These are phyloP conservation scores for Agelas oroides DNA, from an alignment of 37 sponge, comb jelly and placozoan genomes.

Conservation along the genomic window DNA sequence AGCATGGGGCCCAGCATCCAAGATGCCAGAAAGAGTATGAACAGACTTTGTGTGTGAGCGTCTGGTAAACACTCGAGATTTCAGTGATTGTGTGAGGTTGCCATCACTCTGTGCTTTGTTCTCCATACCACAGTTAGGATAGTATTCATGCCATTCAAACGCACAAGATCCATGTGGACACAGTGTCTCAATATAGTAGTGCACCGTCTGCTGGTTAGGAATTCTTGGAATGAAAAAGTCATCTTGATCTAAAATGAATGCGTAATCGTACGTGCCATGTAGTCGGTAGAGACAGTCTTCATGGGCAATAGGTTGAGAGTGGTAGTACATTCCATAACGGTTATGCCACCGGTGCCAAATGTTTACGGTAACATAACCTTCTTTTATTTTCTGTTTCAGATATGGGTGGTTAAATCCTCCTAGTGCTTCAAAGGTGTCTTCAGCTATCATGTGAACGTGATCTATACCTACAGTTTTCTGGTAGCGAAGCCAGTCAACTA, in stretches of 20 bases:
- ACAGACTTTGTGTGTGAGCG: background rate
- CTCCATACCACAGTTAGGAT: constrained; percentile 16
- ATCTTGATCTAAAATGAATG: constrained; percentile 6
- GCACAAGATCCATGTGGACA: constrained; percentile 17
- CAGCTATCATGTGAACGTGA: constrained; percentile 26
- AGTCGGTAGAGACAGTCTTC: constrained; percentile 22
- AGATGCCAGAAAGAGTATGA: background rate
- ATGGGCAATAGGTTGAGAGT: constrained; percentile 14
- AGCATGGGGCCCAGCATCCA: constrained; percentile 13
- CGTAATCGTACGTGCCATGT: constrained; percentile 5
- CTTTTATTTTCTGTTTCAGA: background rate
- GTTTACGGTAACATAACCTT: background rate
- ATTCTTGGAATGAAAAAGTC: constrained; percentile 9
- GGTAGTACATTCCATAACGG: background rate
- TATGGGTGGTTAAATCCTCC: background rate
- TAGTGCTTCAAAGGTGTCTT: background rate
- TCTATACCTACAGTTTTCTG: constrained; percentile 5
- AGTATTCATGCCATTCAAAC: constrained; percentile 10
- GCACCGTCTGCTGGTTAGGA: background rate
- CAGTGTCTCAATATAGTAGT: constrained; percentile 3
- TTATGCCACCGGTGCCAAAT: background rate
- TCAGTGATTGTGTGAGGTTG: background rate
- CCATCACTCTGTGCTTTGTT: background rate
- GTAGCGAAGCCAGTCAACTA: constrained; percentile 11
- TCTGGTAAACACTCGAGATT: background rate